A percentile compares a stretch with the other conserved stretches of the same genome.
Evolutionary conservation across 2,113 vertebrate genomes (phyloP).

Genomic region (Nansenia antarctica): DNA sequence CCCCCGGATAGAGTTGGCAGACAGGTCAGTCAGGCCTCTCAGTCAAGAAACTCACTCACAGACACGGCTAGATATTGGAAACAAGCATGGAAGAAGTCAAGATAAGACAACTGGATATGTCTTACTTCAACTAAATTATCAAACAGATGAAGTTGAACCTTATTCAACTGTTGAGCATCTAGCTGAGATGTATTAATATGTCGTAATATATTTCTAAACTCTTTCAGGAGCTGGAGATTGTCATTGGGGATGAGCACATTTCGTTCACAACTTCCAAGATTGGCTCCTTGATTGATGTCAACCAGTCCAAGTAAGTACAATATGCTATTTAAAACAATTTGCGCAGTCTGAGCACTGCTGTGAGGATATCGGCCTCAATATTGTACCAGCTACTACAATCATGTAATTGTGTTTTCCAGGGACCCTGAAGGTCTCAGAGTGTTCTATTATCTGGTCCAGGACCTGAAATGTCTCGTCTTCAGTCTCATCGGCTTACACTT

Average conservation of each 20-base stretch:
- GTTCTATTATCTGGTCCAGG: conserved; percentile 98
- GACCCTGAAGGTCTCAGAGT: conserved; percentile 97
- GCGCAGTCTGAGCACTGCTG: background rate
- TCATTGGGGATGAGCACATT: conserved; percentile 98
- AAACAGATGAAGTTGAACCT: no score
- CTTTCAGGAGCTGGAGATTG: conserved; percentile 93
- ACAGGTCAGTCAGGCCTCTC: conserved; percentile 86
- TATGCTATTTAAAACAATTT: background rate
- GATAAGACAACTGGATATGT: no score
- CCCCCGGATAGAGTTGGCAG: conserved; percentile 95
- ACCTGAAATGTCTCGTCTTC: conserved; percentile 98
- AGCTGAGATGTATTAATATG: no score
- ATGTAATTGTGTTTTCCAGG: conserved; percentile 67
- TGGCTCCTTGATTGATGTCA: conserved; percentile 97
- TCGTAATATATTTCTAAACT: conserved; percentile 24
- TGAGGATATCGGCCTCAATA: background rate
- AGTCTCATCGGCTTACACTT: conserved; percentile 98
- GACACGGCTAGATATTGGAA: background rate
- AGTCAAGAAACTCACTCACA: no score
- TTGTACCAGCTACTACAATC: background rate
- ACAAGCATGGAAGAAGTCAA: no score
- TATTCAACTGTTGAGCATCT: no score
- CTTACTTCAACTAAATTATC: no score
- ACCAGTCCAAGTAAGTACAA: conserved; percentile 94
- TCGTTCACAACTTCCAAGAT: conserved; percentile 99